Evolutionary conservation across 2,888 invertebrate species (phyloP), one percentile per base, ranked within the genome.

Genomic region (Biston stratarius): DNA sequence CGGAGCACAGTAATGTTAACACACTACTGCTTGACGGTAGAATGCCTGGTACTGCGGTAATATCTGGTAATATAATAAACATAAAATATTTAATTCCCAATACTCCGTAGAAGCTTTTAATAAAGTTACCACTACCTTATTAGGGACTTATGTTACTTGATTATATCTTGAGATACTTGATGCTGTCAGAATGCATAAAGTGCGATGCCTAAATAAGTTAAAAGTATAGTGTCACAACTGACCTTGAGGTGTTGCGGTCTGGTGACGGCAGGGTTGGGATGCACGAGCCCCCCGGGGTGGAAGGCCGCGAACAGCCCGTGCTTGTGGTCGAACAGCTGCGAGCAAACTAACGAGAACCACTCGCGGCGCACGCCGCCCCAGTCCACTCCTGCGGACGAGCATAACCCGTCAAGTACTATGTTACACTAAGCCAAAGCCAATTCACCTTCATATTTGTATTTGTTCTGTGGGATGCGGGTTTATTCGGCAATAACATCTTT

Each of bases 281-380:
- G 98, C 45, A 98, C 98, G 70, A 98, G 94, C 0, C 97, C 98
- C 83, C 97, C 97, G 74, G 97, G 96, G 77, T 97, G 96, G 85
- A 98, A 97, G 71, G 97, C 96, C 74, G 95, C 96, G 91, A 99
- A 99, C 67, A 99, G 94, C 0, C 97, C 96, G 83, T 96, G 95
- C 76, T 96, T 96, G 15, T 97, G 95, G 90, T 98, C 98, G 90
- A 99, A 99, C 65, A 99, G 92, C 72, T 97, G 95, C 12, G 96
- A 96, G 90, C 98, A 98, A 74, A 98, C 95, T 74, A 98, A 89
- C 76, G 98, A 98, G 91, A 99, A 98, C 99, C 99, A 99, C 91
- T 99, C 99, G 69, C 98, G 95, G 6, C 98, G 95, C 53, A 99
- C 95, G 6, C 99, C 99, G 75, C 99, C 99, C 98, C 98, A 98